Evolutionary conservation across 1,140 invertebrate genomes (phyloP).

Genomic region (Rhynchophorus ferrugineus): DNA sequence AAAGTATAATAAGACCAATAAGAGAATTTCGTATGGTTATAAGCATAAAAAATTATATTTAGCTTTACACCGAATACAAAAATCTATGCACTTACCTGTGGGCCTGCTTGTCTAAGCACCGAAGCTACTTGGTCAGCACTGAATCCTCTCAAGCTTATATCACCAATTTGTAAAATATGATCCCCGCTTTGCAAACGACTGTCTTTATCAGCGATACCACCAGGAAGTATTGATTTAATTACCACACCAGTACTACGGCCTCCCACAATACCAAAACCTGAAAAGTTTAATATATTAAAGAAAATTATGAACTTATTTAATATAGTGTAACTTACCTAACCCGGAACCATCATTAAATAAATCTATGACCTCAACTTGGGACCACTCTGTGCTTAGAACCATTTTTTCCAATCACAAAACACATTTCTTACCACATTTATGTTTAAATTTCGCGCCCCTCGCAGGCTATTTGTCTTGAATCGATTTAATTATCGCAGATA

Average conservation of each 20-base stretch:
- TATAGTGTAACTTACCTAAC: slow-evolving; percentile 30
- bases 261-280: slow-evolving; percentile 86
- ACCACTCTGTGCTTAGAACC: slow-evolving; percentile 84
- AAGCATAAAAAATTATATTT: not conserved
- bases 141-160: slow-evolving; percentile 85
- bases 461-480: not conserved
- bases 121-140: slow-evolving; percentile 89
- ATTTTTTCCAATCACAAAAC: slow-evolving; percentile 38
- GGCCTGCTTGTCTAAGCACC: slow-evolving; percentile 80
- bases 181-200: slow-evolving; percentile 83
- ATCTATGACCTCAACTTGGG: slow-evolving; percentile 85
- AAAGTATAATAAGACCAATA: slow-evolving; percentile 11
- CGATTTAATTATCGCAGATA: not conserved
- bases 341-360: slow-evolving; percentile 75
- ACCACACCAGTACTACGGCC: slow-evolving; percentile 94
- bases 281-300: not conserved
- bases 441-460: slow-evolving; percentile 22
- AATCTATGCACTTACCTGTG: slow-evolving; percentile 41
- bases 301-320: not conserved
- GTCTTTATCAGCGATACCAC: slow-evolving; percentile 86
- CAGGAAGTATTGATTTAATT: slow-evolving; percentile 88
- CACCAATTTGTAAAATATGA: slow-evolving; percentile 89
- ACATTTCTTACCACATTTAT: slow-evolving; percentile 18
- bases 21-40: not conserved
- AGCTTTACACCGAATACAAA: not conserved